Evolutionary conservation across 2,888 invertebrate genomes (phyloP).

Genomic region (Tineola bisselliella): DNA sequence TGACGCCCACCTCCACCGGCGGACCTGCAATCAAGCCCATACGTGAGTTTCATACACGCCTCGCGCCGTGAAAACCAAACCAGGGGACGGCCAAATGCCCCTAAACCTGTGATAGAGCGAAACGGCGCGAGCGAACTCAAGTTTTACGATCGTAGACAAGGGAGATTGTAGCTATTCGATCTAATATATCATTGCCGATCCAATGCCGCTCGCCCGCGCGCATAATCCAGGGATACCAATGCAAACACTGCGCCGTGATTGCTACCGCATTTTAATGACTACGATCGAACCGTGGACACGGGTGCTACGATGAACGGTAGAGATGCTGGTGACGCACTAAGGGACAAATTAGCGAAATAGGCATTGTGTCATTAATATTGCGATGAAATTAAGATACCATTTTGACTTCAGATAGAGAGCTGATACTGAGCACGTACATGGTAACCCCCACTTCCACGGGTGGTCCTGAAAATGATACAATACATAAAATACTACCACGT

Average conservation of each 20-base stretch:
- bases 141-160: background rate
- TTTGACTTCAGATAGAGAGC: constrained; percentile 87
- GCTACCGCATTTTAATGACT: constrained; percentile 18
- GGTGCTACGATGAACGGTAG: constrained; percentile 61
- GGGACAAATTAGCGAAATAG: constrained; percentile 55
- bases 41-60: constrained; percentile 48
- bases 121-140: constrained; percentile 22
- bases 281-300: constrained; percentile 61
- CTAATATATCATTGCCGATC: background rate
- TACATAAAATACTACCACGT: background rate
- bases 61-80: constrained; percentile 57
- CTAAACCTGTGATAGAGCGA: constrained; percentile 19
- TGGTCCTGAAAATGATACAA: constrained; percentile 74
- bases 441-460: constrained; percentile 86
- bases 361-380: constrained; percentile 59
- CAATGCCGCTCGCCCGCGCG: constrained; percentile 21
- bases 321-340: constrained; percentile 62
- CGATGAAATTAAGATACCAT: constrained; percentile 66
- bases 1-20: constrained; percentile 97
- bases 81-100: constrained; percentile 50
- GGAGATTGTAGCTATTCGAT: no score
- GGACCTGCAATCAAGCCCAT: constrained; percentile 83
- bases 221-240: constrained; percentile 19
- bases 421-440: constrained; percentile 87
- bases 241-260: constrained; percentile 21